Conservation (phyloP, 2,113 vertebrate genomes). For the Zosterops japonicus region DNA sequence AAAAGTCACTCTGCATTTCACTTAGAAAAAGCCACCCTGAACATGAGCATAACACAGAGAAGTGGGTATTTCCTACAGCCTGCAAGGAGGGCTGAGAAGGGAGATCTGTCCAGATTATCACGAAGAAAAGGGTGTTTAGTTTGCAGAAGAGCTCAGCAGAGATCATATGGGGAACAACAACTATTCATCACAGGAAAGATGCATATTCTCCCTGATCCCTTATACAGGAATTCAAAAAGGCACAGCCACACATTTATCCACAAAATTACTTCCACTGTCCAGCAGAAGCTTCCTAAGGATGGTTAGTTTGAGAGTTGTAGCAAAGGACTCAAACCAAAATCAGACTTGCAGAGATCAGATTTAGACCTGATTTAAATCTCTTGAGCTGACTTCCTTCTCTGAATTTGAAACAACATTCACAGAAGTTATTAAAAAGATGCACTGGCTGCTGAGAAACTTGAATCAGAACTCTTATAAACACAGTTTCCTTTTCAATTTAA, state of each 20-base stretch:
- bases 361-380: slow-evolving; percentile 10
- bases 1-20: not conserved
- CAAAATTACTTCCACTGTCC: not conserved
- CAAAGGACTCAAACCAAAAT: not conserved
- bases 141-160: not conserved
- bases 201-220: fast-evolving
- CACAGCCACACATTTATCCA: not conserved
- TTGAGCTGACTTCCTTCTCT: not conserved
- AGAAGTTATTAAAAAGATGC: not conserved
- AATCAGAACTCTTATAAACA: not conserved
- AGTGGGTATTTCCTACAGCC: not conserved
- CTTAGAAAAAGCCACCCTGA: not conserved
- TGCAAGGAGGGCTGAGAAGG: not conserved
- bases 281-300: not conserved
- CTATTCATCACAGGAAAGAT: not conserved
- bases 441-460: not conserved
- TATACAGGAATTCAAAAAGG: not conserved
- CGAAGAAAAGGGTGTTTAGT: not conserved
- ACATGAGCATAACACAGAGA: fast-evolving
- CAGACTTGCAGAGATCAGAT: not conserved
- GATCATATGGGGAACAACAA: not conserved
- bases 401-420: not conserved
- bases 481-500: not conserved
- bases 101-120: not conserved
- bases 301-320: not conserved